phyloP scores from a whole-genome alignment of 2,888 invertebrate genomes.

The Tholera decimalis region DNA sequence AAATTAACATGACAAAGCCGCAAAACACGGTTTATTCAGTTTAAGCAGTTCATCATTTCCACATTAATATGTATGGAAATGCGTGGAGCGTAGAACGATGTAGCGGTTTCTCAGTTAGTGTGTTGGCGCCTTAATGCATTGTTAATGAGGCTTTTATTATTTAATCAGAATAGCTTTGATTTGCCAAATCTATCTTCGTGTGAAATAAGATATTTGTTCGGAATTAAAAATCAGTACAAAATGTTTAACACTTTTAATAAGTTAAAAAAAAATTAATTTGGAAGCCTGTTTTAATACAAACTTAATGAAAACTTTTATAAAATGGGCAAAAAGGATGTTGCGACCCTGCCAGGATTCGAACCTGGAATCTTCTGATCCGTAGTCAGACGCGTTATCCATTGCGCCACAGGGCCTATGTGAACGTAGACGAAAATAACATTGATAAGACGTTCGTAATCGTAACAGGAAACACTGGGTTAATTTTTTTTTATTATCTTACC shows the following conservation, averaged over 20 bases:
- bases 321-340: slow-evolving; percentile 49
- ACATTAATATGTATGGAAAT: slow-evolving; percentile 76
- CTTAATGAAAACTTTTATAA: slow-evolving; percentile 44
- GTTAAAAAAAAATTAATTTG: no score
- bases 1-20: slow-evolving; percentile 73
- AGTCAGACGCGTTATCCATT: slow-evolving; percentile 94
- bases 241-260: no score
- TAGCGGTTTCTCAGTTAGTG: slow-evolving; percentile 30
- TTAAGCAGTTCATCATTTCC: slow-evolving; percentile 64
- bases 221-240: neutral
- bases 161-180: slow-evolving; percentile 23
- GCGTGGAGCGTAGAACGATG: slow-evolving; percentile 53
- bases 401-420: slow-evolving; percentile 91
- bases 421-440: slow-evolving; percentile 53
- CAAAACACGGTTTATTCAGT: slow-evolving; percentile 69
- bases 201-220: neutral
- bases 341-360: slow-evolving; percentile 93
- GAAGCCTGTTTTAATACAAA: neutral
- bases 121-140: slow-evolving; percentile 53
- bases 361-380: slow-evolving; percentile 94
- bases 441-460: neutral
- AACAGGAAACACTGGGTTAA: fast-evolving
- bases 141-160: slow-evolving; percentile 46
- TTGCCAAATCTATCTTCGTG: slow-evolving; percentile 9
- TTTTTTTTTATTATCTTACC: neutral